Percentiles rank a stretch among this genome's conserved stretches.
Conservation (phyloP, 2,113 vertebrate species). For the Upupa epops region DNA sequence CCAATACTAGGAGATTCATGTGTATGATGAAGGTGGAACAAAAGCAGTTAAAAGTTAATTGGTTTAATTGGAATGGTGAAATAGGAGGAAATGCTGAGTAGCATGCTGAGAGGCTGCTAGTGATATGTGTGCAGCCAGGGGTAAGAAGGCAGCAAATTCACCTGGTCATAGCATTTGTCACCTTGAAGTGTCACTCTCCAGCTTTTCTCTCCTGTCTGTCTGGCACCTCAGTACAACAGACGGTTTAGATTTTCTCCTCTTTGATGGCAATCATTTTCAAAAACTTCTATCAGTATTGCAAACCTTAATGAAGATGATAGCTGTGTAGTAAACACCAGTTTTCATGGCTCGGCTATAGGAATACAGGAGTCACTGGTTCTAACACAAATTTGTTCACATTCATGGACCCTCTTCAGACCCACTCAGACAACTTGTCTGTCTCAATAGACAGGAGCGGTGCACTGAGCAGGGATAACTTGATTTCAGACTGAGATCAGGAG, state of each 20-base stretch:
- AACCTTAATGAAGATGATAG: neutral
- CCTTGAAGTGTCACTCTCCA: neutral
- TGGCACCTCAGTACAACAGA: neutral
- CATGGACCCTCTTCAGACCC: neutral
- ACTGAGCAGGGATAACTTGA: neutral
- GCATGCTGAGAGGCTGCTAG: neutral
- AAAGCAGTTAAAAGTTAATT: neutral
- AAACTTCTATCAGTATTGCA: neutral
- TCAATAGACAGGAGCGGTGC: neutral
- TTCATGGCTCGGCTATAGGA: neutral
- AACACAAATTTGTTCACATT: neutral
- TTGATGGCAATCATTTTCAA: neutral
- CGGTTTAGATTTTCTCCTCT: neutral
- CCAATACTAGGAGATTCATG: neutral
- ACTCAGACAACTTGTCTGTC: neutral
- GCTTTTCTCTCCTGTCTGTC: neutral
- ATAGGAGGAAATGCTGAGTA: neutral
- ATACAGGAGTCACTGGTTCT: neutral
- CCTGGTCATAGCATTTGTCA: neutral
- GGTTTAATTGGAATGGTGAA: neutral
- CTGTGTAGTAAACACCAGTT: fast-evolving
- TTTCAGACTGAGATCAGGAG: neutral
- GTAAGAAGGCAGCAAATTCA: neutral
- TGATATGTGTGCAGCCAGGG: neutral
- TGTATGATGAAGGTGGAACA: neutral